Evolutionary conservation across 1,140 invertebrate genomes (phyloP), one percentile per base, ranked within the genome.

Genomic region (Solenopsis fugax): DNA sequence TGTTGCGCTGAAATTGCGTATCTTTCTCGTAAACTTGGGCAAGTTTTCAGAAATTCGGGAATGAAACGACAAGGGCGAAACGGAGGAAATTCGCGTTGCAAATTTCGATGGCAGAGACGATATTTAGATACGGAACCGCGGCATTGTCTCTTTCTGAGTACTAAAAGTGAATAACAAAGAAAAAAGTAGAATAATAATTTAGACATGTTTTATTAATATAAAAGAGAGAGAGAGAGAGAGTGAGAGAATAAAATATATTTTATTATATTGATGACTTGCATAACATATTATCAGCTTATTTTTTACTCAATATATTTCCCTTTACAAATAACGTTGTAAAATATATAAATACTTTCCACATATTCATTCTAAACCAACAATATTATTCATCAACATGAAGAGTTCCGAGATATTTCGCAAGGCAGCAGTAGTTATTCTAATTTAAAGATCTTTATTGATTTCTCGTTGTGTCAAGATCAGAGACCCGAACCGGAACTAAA

Each of bases 301-400:
- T 69, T 69, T 29, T 10, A 18, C 1, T 65, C 0, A 18, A 18
- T 29, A 18, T n/a, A 10, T n/a, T 2, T 54, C 18, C 5, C 18
- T 73, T 73, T 21, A 16, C 18, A 52, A 73, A 58, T 75, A 58
- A 75, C 7, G 6, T 34, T 56, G 52, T 75, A 54, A 75, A 56
- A 56, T 54, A 24, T 10, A 6, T 21, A 3, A 0, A 56, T 3
- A 13, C 7, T 21, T 12, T 41, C 1, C 16, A 18, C 18, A 41
- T 24, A 56, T 75, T 75, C 56, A 6, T 24, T 29, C 4, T 24
- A 45, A 48, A 24, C 24, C 13, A 45, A 5, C 9, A 41, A 71
- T 52, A 29, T 50, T 52, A 72, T 7, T 50, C 52, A 16, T 12
- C 16, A 10, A 56, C 10, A 18, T n/a, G 16, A 56, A 56, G 18